These are phyloP conservation scores for Drosophila jambulina DNA, from an alignment of 1,140 invertebrate species.

Conservation along the genomic window DNA sequence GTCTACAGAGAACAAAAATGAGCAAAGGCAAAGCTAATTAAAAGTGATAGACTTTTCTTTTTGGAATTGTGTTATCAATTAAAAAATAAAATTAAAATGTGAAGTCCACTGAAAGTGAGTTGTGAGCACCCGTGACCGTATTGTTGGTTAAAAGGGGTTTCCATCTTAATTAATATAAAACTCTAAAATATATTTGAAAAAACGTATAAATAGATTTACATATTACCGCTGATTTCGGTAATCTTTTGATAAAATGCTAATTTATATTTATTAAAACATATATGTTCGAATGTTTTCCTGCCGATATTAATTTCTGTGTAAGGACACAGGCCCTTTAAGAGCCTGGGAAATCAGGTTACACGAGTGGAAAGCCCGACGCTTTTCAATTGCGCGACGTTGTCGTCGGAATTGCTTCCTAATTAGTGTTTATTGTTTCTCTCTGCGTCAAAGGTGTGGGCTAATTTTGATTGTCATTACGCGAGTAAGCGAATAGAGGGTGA, in stretches of 20 bases:
- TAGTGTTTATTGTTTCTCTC: slow-evolving; percentile 69
- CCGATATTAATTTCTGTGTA: slow-evolving; percentile 1
- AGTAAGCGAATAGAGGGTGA: neutral
- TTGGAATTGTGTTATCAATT: no score
- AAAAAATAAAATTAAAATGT: no score
- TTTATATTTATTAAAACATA: neutral
- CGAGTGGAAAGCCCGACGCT: slow-evolving; percentile 26
- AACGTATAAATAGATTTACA: no score
- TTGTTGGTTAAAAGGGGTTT: no score
- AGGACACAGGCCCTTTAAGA: slow-evolving; percentile 14
- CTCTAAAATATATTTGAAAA: no score
- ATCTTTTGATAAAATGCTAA: neutral
- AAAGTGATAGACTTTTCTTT: no score
- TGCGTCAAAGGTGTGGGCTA: slow-evolving; percentile 45
- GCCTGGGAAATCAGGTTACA: slow-evolving; percentile 51
- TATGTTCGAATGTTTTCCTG: neutral
- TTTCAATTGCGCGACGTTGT: slow-evolving; percentile 45
- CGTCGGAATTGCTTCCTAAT: slow-evolving; percentile 65
- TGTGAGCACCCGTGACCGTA: no score
- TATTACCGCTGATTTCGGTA: neutral
- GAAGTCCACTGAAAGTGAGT: no score
- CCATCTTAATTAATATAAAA: no score
- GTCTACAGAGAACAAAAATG: neutral
- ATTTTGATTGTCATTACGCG: slow-evolving; percentile 32
- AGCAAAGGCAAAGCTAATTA: neutral